These are phyloP conservation scores for Ceratina japonica DNA, from an alignment of 1,140 invertebrate genomes.

Conservation along the genomic window DNA sequence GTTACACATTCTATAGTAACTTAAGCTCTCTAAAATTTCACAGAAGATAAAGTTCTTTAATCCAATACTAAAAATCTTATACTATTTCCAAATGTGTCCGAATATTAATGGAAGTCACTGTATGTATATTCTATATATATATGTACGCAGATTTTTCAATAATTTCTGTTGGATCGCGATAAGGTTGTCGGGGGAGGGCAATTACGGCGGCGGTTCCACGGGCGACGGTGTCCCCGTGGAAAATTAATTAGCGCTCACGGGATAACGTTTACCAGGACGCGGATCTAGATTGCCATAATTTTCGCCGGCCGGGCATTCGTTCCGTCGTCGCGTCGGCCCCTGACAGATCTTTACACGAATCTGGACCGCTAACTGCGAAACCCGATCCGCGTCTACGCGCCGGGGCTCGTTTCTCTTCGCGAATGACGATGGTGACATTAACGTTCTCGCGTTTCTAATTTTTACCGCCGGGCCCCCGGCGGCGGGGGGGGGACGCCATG, in stretches of 20 bases:
- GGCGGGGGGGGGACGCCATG: neutral
- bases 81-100: no score
- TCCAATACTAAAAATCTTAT: no score
- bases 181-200: neutral
- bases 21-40: no score
- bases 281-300: slow-evolving; percentile 41
- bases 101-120: no score
- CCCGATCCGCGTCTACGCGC: slow-evolving; percentile 8
- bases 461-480: neutral
- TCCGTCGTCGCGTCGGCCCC: neutral
- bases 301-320: slow-evolving; percentile 8
- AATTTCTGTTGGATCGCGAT: neutral
- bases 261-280: slow-evolving; percentile 22
- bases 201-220: slow-evolving; percentile 7
- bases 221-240: slow-evolving; percentile 5
- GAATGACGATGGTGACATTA: slow-evolving; percentile 29
- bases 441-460: slow-evolving; percentile 38
- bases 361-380: slow-evolving; percentile 43
- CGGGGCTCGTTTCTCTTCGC: slow-evolving; percentile 21
- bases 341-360: slow-evolving; percentile 47
- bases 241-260: slow-evolving; percentile 30
- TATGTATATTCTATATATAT: no score
- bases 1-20: no score
- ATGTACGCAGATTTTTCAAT: slow-evolving; percentile 9
- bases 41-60: no score